These are phyloP conservation scores for Cosmorhoe ocellata DNA, from an alignment of 2,888 invertebrate species.

Conservation along the genomic window DNA sequence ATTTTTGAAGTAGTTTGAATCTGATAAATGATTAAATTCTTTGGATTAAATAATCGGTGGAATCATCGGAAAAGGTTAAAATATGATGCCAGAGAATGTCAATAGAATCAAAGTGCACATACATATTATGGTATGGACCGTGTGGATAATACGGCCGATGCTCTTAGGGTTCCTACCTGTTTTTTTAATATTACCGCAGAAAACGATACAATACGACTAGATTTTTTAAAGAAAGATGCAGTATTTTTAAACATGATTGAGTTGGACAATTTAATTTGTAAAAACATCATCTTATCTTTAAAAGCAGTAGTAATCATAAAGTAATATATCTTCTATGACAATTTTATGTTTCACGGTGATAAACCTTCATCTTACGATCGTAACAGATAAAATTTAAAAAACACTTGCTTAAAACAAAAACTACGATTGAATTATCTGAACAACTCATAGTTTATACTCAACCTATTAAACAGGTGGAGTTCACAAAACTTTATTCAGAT, in stretches of 20 bases:
- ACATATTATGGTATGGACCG: constrained; percentile 14
- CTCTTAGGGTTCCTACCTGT: neutral
- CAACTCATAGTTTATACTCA: constrained; percentile 4
- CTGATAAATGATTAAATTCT: neutral
- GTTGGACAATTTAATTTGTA: too few relatives aligned
- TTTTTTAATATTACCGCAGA: constrained; percentile 5
- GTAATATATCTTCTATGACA: too few relatives aligned
- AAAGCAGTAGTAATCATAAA: too few relatives aligned
- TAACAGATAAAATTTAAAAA: too few relatives aligned
- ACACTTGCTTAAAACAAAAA: too few relatives aligned
- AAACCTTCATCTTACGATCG: too few relatives aligned
- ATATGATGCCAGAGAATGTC: constrained; percentile 22
- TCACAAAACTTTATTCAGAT: constrained; percentile 23
- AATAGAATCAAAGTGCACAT: constrained; percentile 10
- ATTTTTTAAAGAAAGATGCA: too few relatives aligned
- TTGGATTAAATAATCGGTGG: constrained; percentile 21
- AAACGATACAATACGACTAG: too few relatives aligned
- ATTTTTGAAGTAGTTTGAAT: too few relatives aligned
- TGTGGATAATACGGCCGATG: neutral
- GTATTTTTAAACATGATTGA: too few relatives aligned
- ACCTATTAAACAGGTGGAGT: constrained; percentile 23
- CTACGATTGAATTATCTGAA: constrained; percentile 19
- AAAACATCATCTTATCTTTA: too few relatives aligned
- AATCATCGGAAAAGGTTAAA: constrained; percentile 27
- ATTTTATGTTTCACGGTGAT: too few relatives aligned